Conservation (phyloP, 1,140 invertebrate species). For the Mactra quadrangularis region DNA sequence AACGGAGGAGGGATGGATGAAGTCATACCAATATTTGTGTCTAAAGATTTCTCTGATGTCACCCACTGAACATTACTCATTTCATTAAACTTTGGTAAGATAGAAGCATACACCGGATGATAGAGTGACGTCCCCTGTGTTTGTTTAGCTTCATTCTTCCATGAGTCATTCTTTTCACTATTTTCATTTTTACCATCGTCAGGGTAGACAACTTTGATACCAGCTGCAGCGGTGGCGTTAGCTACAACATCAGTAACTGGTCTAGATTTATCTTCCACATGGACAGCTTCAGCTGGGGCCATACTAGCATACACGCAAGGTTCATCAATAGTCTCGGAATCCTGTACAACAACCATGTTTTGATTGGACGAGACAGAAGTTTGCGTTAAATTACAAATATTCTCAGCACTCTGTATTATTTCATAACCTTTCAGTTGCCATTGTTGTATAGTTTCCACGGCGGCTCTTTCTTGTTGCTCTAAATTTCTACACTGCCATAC, state of each 20-base stretch:
- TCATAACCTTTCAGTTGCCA: slow-evolving; percentile 54
- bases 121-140: not conserved
- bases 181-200: not conserved
- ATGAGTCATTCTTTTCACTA: not conserved
- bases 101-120: not conserved
- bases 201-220: slow-evolving; percentile 29
- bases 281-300: not conserved
- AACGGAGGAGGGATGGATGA: not conserved
- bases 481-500: slow-evolving; percentile 11
- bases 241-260: slow-evolving; percentile 19
- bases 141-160: not conserved
- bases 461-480: slow-evolving; percentile 50
- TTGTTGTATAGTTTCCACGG: slow-evolving; percentile 53
- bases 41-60: not conserved
- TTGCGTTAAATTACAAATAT: slow-evolving; percentile 5
- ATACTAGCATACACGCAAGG: not conserved
- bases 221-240: slow-evolving; percentile 27
- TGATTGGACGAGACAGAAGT: not conserved
- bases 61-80: slow-evolving; percentile 15
- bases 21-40: not conserved
- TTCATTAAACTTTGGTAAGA: slow-evolving; percentile 18
- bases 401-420: slow-evolving; percentile 7
- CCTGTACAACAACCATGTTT: not conserved
- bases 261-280: too few relatives aligned
- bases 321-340: not conserved